Evolutionary conservation across 1,140 invertebrate species (phyloP).

Genomic region (Penaeus chinensis): DNA sequence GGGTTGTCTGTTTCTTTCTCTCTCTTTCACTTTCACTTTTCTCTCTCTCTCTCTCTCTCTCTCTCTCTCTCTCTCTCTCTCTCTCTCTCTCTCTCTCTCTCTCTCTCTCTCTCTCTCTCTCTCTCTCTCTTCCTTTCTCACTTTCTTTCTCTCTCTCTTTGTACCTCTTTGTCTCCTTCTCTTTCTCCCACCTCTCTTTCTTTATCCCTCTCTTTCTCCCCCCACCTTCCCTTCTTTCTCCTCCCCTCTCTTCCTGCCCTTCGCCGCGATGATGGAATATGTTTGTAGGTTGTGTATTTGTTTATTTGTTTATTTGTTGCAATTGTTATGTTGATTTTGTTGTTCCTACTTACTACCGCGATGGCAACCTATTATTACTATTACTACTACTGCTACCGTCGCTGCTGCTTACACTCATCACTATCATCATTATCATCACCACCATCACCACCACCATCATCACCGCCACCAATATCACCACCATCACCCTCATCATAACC

Average conservation of each 20-base stretch:
- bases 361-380: not conserved
- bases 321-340: not conserved
- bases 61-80: too few relatives aligned
- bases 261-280: too few relatives aligned
- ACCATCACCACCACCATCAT: not conserved
- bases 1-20: too few relatives aligned
- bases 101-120: not conserved
- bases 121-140: not conserved
- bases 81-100: not conserved
- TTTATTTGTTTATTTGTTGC: not conserved
- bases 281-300: too few relatives aligned
- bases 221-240: not conserved
- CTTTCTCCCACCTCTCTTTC: not conserved
- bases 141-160: not conserved
- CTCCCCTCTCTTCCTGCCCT: not conserved
- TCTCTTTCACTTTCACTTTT: too few relatives aligned
- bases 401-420: not conserved
- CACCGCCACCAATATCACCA: not conserved
- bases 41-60: too few relatives aligned
- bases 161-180: too few relatives aligned
- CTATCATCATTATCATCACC: not conserved
- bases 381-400: not conserved
- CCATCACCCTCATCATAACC: not conserved
- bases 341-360: not conserved
- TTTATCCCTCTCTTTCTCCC: not conserved